Base-by-base conservation (phyloP, 2,888 invertebrate species). In the Drosophila mayaguana region DNA sequence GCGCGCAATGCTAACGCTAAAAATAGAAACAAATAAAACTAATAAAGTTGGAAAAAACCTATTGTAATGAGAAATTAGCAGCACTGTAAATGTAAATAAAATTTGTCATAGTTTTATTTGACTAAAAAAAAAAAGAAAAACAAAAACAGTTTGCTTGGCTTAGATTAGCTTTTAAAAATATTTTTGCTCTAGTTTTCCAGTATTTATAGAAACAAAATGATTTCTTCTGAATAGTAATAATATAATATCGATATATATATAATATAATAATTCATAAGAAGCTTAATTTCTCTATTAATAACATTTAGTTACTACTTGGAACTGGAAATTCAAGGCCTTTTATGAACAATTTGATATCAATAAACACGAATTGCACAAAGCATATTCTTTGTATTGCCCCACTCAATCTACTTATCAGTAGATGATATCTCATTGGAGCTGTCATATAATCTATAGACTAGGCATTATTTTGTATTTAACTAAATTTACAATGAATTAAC, bases 381-480 rank as follows among this genome's bases (percentile, higher is more conserved):
- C 22, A 34, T 36, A n/a, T 43, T 60, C 34, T 16, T 60, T 43
- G 61, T 28, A 6, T n/a, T 40, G 40, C 16, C 25, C 7, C 7
- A n/a, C 20, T n/a, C 20, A 61, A 36, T 45, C n/a, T 22, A 62
- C 14, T n/a, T n/a, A n/a, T n/a, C n/a, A n/a, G n/a, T n/a, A n/a
- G n/a, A n/a, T 20, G 20, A 11, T 50, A 50, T 20, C 38, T 20
- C 38, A 22, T 22, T 22, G 22, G n/a, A 57, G 43, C 34, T 22
- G 43, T n/a, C 32, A 56, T 56, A 34, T 45, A 45, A 34, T 11
- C 48, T 18, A 54, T 28, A 54, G 53, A 54, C 53, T 25, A 38
- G 22, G 22, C 7, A 25, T 55, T 40, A 40, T 28, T 40, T 40
- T n/a, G n/a, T 54, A 40, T 34, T 45, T 12, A 22, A 12, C 22